Evolutionary conservation across 2,888 invertebrate genomes (phyloP), one percentile per base, ranked within the genome.

Genomic region (Tenthredo distinguenda): DNA sequence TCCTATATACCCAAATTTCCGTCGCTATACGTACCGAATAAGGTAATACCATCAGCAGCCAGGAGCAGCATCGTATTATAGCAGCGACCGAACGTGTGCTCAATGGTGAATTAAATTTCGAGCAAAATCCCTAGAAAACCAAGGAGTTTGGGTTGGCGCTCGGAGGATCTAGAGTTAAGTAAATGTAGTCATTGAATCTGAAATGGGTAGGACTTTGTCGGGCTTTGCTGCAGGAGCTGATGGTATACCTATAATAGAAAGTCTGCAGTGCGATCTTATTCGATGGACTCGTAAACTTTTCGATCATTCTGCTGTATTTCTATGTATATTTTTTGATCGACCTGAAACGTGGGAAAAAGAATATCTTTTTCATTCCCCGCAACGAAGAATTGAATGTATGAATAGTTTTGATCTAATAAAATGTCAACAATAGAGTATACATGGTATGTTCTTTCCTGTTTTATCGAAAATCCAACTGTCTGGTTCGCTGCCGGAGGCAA

Each of bases 101-200:
- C 79, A 81, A 81, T 81, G 79, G 79, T 62, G 79, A 62, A 81
- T 81, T 81, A 81, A 81, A 81, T 81, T 62, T 62, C 37, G 21
- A 26, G 40, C 37, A 10, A 81, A 81, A 81, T 81, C 79, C 79
- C 21, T 62, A 81, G 79, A 81, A 81, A 81, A 81, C 21, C 62
- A 81, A 62, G 62, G 34, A 40, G 62, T 58, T 81, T 37, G 62
- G 62, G 58, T 62, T 62, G n/a, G 21, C 79, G 37, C 79, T 81
- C 40, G 21, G 40, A 47, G 50, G 77, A 77, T 77, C 77, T 55
- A 55, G 77, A 77, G 77, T 77, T 77, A 77, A 77, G 77, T 77
- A 77, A 77, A 77, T 77, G 47, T 77, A 77, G 77, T 77, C 77
- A 77, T 77, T 77, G 50, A 77, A 77, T 77, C 34, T 77, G 55